Evolutionary conservation across 2,797 vertebrate species (phyloP).

Genomic region (Gambusia yucatana): DNA sequence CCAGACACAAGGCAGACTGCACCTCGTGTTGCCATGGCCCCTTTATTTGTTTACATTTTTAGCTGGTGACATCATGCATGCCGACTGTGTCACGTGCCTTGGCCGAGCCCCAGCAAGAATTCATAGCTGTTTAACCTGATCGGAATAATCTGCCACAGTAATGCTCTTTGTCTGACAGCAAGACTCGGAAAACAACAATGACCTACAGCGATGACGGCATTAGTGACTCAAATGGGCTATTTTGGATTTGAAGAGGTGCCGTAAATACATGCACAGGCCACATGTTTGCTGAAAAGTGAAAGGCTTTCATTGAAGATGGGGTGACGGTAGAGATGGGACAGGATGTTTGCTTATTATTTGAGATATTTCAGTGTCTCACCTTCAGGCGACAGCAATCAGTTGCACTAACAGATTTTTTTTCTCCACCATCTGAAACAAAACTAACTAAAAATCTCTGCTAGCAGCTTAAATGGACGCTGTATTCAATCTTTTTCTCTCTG

Average conservation of each 20-base stretch:
- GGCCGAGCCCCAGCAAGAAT: background rate
- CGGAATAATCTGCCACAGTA: background rate
- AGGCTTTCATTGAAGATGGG: background rate
- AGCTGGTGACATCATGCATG: background rate
- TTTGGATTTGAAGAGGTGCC: background rate
- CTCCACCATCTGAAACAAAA: background rate
- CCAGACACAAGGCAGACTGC: background rate
- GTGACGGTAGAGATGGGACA: background rate
- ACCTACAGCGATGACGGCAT: background rate
- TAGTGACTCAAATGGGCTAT: background rate
- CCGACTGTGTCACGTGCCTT: background rate
- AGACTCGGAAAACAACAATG: background rate
- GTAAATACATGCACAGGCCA: background rate
- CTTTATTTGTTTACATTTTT: slow-evolving; percentile 9
- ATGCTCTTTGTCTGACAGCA: background rate
- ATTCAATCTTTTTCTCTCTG: background rate
- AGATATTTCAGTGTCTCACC: background rate
- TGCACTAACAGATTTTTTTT: background rate
- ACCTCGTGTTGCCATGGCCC: background rate
- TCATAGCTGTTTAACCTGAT: background rate
- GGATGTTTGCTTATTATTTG: background rate
- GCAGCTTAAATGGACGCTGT: background rate
- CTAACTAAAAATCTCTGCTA: background rate
- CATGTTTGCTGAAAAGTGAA: background rate
- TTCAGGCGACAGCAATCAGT: background rate